A percentile compares a stretch with the other conserved stretches of the same genome.
phyloP scores from a whole-genome alignment of 2,888 invertebrate genomes.

The Anorthoa munda region DNA sequence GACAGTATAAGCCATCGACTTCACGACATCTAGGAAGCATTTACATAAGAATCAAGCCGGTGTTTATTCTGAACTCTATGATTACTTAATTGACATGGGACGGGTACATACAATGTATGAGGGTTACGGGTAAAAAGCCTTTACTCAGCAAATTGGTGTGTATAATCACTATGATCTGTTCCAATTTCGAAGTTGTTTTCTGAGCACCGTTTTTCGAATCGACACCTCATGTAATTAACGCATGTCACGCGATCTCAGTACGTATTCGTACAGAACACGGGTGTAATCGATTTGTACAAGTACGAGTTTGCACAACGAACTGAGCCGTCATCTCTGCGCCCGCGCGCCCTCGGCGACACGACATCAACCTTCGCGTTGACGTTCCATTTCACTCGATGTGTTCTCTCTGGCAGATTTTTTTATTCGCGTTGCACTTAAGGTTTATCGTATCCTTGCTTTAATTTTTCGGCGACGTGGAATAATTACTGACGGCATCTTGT shows the following conservation, averaged over 20 bases:
- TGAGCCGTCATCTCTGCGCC: conserved; percentile 78
- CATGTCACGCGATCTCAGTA: conserved; percentile 86
- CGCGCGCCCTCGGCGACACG: conserved; percentile 79
- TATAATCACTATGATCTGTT: conserved; percentile 86
- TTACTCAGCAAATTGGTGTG: conserved; percentile 77
- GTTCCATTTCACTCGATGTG: conserved; percentile 82
- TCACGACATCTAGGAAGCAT: conserved; percentile 51
- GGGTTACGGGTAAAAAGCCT: conserved; percentile 66
- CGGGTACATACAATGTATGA: conserved; percentile 55
- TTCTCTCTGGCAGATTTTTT: conserved; percentile 78
- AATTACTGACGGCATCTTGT: conserved; percentile 83
- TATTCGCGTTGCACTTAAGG: conserved; percentile 79
- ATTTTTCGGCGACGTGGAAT: conserved; percentile 87
- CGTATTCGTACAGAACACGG: conserved; percentile 79
- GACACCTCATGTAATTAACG: conserved; percentile 89
- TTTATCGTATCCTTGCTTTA: conserved; percentile 85
- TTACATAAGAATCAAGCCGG: conserved; percentile 37
- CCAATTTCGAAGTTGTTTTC: conserved; percentile 81
- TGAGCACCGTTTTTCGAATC: conserved; percentile 87
- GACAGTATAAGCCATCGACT: conserved; percentile 30
- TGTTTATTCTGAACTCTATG: conserved; percentile 57
- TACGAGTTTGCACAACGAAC: conserved; percentile 81
- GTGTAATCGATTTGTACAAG: conserved; percentile 86
- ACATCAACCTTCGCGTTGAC: conserved; percentile 80
- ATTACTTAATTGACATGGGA: conserved; percentile 61